Evolutionary conservation across 2,888 invertebrate genomes (phyloP), one percentile per base, ranked within the genome.

Genomic region (Leistus spinibarbis): DNA sequence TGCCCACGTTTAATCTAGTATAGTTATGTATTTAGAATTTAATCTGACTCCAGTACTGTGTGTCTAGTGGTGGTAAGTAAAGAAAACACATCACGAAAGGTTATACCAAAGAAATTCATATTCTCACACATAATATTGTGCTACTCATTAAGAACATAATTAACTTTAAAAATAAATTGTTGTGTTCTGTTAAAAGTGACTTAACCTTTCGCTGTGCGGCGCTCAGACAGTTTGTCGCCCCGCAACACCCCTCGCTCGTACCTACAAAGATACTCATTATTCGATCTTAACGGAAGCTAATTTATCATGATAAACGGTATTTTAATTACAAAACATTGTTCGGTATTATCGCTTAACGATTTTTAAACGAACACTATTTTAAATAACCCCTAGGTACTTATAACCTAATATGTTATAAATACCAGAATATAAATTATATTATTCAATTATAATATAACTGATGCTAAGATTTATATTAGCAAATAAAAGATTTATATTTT

Each of bases 151-250:
- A 67, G 73, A 67, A 67, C 67, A 67, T 73, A 73, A 73, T 73
- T 73, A 73, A 73, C 73, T 73, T 67, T 67, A 73, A 73, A 73
- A 73, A 73, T 73, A 73, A 73, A 73, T 73, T 67, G 67, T 73
- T 73, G 73, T 60, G 67, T 73, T 73, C 73, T 67, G 19, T 73
- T 73, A 73, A 73, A 73, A 60, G 67, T 73, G 62, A 67, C 67
- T 66, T 72, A 72, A 72, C 72, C 72, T 72, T 72, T 60, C 27
- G 65, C 64, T 64, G 68, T 20, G 16, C 56, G 72, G 65, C 66
- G 9, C 27, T 65, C 57, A 57, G 66, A n/a, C n/a, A n/a, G n/a
- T n/a, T n/a, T n/a, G n/a, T n/a, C n/a, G n/a, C n/a, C n/a, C n/a
- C n/a, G n/a, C n/a, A n/a, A n/a, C n/a, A n/a, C n/a, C 65, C 56